Base-by-base conservation (phyloP, 2,888 invertebrate species). In the Oscheius sp. region DNA sequence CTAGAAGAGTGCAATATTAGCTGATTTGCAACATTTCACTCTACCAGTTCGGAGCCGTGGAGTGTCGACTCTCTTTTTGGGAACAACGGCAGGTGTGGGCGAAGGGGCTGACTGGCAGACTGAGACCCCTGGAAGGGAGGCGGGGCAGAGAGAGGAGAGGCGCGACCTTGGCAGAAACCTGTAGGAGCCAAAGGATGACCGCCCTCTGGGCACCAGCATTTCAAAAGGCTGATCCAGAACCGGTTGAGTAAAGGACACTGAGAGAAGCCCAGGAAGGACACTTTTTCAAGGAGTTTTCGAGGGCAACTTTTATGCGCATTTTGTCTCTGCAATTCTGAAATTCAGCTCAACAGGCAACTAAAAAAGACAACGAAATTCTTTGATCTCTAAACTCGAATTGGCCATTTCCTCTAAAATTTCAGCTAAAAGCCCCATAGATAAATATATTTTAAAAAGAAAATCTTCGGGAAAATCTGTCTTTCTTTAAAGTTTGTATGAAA, bases 1-100 rank as follows among this genome's bases (percentile, higher is more conserved):
- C 61, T 42, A 45, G 61, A 45, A 42, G 61, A 61, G 61, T 61
- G 61, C 61, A 61, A 61, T 61, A 61, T 61, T 61, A 45, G 45
- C 61, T 17, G 3, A 45, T 15, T 27, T 45, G 61, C 61, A 61
- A 61, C 61, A 61, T 61, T 61, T 61, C 61, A 61, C 61, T 15
- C 61, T 27, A 10, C 61, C 61, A 31, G 29, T 42, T 45, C 61
- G 42, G 45, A 61, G 42, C 42, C 25, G 45, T 45, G 17, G 33
- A 15, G n/a, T n/a, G n/a, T n/a, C n/a, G n/a, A n/a, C n/a, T n/a
- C n/a, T n/a, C n/a, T n/a, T n/a, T n/a, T n/a, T n/a, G n/a, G n/a
- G n/a, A n/a, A 46, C 15, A 2, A 17, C 33, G 34, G 23, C 15
- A 29, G 53, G 5, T 31, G 33, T 20, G 34, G 55, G n/a, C 12